Percentiles rank a stretch among this genome's conserved stretches.
Evolutionary conservation across 2,113 vertebrate genomes (phyloP).

Genomic region (Gadus chalcogrammus): DNA sequence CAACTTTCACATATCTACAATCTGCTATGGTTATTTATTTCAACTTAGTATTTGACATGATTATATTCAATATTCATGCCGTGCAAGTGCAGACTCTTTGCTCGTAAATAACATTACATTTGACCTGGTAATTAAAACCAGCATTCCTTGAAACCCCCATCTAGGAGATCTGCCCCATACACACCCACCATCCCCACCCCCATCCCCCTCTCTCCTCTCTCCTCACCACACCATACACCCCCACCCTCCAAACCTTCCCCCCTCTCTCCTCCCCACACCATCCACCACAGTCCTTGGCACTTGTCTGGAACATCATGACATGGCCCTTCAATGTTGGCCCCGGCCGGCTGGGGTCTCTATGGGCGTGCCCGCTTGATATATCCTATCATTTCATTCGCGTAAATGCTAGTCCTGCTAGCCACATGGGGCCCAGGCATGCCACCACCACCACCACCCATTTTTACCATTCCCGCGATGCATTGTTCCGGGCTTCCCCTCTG

Average conservation of each 20-base stretch:
- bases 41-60: not conserved
- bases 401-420: constrained; percentile 26
- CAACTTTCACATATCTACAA: not conserved
- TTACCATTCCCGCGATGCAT: constrained; percentile 27
- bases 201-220: not conserved
- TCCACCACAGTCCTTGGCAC: constrained; percentile 48
- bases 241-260: constrained; percentile 23
- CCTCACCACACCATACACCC: constrained; percentile 29
- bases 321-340: constrained; percentile 36
- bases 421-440: constrained; percentile 28
- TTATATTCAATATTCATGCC: constrained; percentile 2
- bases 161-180: not conserved
- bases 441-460: constrained; percentile 31
- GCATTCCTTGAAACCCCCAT: not conserved
- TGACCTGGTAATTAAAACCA: constrained; percentile 20
- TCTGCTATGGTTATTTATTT: not conserved
- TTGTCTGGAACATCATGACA: constrained; percentile 60
- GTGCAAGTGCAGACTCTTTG: constrained; percentile 41
- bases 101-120: constrained; percentile 35
- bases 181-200: constrained; percentile 1
- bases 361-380: constrained; percentile 50
- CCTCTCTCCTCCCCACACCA: constrained; percentile 40
- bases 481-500: constrained; percentile 41
- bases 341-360: constrained; percentile 43
- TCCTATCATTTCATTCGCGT: constrained; percentile 43